phyloP scores from a whole-genome alignment of 2,888 invertebrate genomes.

The Helicoverpa assulta region DNA sequence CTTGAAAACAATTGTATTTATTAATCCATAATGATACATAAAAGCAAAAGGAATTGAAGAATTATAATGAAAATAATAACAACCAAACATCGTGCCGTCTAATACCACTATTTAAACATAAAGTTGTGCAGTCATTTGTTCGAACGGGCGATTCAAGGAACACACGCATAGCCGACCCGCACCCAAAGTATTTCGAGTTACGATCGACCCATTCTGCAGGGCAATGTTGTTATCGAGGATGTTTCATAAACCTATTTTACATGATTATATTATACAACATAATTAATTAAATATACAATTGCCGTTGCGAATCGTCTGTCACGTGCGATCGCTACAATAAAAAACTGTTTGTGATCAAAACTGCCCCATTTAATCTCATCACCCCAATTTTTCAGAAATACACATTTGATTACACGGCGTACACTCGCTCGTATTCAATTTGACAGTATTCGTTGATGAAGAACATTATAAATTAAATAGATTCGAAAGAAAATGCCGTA shows the following conservation, averaged over 20 bases:
- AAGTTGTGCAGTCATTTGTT: conserved; percentile 59
- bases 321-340: conserved; percentile 21
- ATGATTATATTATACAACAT: conserved; percentile 7
- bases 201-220: neutral
- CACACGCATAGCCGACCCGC: conserved; percentile 17
- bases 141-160: conserved; percentile 32
- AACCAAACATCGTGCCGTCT: conserved; percentile 50
- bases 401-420: conserved; percentile 48
- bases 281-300: conserved; percentile 14
- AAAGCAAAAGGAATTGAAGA: conserved; percentile 68
- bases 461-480: conserved; percentile 38
- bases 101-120: conserved; percentile 48
- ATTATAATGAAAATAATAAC: conserved; percentile 67
- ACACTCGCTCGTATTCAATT: conserved; percentile 33
- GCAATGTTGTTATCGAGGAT: neutral
- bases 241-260: conserved; percentile 1
- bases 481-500: conserved; percentile 45
- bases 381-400: conserved; percentile 62
- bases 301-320: conserved; percentile 15
- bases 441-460: conserved; percentile 45
- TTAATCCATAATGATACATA: conserved; percentile 74
- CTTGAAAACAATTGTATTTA: conserved; percentile 81
- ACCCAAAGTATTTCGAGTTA: neutral
- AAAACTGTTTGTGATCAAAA: conserved; percentile 67
- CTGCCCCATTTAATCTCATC: conserved; percentile 68